Evolutionary conservation across 2,113 vertebrate species (phyloP).

Genomic region (Petaurus breviceps): DNA sequence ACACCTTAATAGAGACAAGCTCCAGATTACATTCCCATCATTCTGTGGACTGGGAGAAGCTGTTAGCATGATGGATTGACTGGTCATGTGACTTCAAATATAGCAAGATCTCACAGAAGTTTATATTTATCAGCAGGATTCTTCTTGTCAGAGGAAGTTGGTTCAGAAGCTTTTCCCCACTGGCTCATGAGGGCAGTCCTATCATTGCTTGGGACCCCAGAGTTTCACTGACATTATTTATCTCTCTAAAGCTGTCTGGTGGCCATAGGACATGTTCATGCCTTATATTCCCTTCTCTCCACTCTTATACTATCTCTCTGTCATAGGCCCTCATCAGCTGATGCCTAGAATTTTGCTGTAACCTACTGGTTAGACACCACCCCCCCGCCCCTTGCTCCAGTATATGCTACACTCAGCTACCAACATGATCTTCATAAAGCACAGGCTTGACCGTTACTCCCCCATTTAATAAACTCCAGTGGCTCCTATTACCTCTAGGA

Average conservation of each 20-base stretch:
- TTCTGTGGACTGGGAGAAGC: background rate
- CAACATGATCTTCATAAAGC: background rate
- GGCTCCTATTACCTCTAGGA: background rate
- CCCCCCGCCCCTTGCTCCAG: no score
- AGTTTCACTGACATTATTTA: background rate
- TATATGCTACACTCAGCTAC: background rate
- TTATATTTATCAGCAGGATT: background rate
- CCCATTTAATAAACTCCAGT: background rate
- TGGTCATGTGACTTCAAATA: background rate
- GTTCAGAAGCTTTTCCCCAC: background rate
- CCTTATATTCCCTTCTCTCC: background rate
- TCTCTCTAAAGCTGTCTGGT: background rate
- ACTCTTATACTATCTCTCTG: background rate
- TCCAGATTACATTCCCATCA: background rate
- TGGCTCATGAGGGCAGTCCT: background rate
- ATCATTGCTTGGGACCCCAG: background rate
- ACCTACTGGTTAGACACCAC: background rate
- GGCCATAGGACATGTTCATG: background rate
- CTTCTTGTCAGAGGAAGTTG: background rate
- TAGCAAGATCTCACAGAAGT: background rate
- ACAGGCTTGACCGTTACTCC: background rate
- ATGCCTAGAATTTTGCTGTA: background rate
- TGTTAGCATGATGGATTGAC: background rate
- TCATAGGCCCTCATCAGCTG: background rate
- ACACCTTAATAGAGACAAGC: background rate